phyloP scores from a whole-genome alignment of 2,888 invertebrate species.

The Xestoiulus laeticollis region DNA sequence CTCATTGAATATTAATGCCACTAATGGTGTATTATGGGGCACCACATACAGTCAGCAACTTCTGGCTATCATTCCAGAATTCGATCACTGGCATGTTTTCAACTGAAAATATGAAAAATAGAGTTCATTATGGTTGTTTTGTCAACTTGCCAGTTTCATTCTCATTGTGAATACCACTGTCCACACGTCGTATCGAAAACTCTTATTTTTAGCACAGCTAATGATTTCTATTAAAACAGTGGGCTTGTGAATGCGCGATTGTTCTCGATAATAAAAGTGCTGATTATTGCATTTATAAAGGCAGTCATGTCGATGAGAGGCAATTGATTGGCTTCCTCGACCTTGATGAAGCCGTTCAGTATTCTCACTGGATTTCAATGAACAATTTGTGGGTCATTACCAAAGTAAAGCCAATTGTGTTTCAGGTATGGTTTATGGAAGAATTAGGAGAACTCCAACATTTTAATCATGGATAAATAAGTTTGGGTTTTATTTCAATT shows the following conservation, averaged over 20 bases:
- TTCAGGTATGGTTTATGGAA: not conserved
- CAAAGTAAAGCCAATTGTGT: not conserved
- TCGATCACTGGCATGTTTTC: not conserved
- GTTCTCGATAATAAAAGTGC: not conserved
- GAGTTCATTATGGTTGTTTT: not conserved
- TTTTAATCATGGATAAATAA: too few relatives aligned
- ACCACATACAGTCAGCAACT: not conserved
- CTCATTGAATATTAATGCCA: not conserved
- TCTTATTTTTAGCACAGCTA: not conserved
- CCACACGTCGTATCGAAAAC: not conserved
- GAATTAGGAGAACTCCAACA: too few relatives aligned
- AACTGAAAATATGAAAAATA: not conserved
- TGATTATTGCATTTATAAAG: conserved; percentile 4
- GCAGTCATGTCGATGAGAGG: not conserved
- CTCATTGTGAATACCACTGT: not conserved
- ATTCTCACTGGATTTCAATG: not conserved
- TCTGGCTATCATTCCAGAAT: not conserved
- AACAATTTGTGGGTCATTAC: not conserved
- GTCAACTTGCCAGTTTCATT: not conserved
- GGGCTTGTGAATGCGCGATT: not conserved
- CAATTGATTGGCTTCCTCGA: not conserved
- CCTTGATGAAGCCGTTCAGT: not conserved
- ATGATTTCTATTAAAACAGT: not conserved
- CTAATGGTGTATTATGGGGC: not conserved
- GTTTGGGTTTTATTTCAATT: too few relatives aligned